These are phyloP conservation scores for Anthoptus insignis DNA, from an alignment of 2,888 invertebrate genomes.

Conservation along the genomic window DNA sequence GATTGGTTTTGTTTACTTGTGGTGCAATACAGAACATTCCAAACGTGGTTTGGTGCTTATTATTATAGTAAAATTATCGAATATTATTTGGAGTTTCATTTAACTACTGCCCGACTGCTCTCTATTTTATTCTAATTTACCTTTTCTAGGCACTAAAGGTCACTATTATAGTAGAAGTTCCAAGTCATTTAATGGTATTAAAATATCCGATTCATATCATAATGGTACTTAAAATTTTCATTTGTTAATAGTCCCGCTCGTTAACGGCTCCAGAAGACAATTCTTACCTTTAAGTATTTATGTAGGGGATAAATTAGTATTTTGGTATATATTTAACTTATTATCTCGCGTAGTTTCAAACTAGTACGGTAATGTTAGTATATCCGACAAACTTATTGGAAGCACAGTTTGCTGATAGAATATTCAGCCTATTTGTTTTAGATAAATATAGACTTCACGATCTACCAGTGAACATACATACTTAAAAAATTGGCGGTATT, in stretches of 20 bases:
- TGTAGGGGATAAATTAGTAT: conserved; percentile 58
- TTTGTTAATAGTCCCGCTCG: conserved; percentile 18
- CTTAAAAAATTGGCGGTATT: no score
- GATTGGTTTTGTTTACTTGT: conserved; percentile 74
- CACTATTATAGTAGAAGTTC: conserved; percentile 80
- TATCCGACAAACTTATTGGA: conserved; percentile 61
- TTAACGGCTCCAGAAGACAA: conserved; percentile 50
- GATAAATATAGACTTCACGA: not conserved
- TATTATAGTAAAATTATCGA: conserved; percentile 81
- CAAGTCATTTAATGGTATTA: not conserved
- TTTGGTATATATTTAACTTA: conserved; percentile 70
- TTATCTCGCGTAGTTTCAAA: conserved; percentile 67
- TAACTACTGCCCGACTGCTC: conserved; percentile 67
- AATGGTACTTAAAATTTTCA: conserved; percentile 55
- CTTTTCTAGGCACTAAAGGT: conserved; percentile 68
- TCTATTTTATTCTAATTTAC: conserved; percentile 50
- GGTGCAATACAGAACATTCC: conserved; percentile 86
- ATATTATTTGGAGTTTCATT: conserved; percentile 77
- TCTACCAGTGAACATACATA: no score
- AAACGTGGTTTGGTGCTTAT: conserved; percentile 85
- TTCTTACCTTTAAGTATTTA: conserved; percentile 67
- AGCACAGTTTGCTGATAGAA: no score
- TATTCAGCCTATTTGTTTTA: conserved; percentile 5
- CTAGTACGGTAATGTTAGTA: conserved; percentile 51
- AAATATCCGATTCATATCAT: conserved; percentile 42